Percentiles rank a stretch among this genome's conserved stretches.
phyloP scores from a whole-genome alignment of 1,140 invertebrate species.

The Drosophila albomicans region DNA sequence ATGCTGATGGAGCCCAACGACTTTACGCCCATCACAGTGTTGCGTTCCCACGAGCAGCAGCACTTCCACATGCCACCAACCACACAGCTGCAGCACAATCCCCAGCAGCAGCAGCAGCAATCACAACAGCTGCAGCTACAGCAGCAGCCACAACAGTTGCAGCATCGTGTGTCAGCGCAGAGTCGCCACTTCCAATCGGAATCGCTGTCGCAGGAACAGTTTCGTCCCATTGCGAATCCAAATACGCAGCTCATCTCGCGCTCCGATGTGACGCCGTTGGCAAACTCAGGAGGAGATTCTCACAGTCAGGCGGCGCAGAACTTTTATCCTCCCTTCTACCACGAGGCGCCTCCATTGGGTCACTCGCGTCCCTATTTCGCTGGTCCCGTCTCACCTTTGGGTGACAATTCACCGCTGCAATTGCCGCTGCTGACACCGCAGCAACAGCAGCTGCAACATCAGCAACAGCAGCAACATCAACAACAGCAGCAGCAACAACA shows the following conservation, averaged over 20 bases:
- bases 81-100: conserved; percentile 59
- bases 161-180: conserved; percentile 29
- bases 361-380: conserved; percentile 81
- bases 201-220: conserved; percentile 58
- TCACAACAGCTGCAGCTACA: conserved; percentile 5
- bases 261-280: conserved; percentile 38
- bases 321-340: conserved; percentile 82
- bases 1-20: conserved; percentile 84
- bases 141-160: conserved; percentile 24
- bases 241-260: conserved; percentile 51
- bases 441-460: conserved; percentile 40
- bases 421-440: conserved; percentile 50
- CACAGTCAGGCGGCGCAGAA: conserved; percentile 82
- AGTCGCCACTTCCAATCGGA: conserved; percentile 48
- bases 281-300: conserved; percentile 50
- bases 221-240: conserved; percentile 65
- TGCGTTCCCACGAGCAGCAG: conserved; percentile 78
- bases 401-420: conserved; percentile 50
- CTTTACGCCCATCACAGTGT: conserved; percentile 73
- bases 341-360: conserved; percentile 80
- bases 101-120: conserved; percentile 25
- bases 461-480: conserved; percentile 19
- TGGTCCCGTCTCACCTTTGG: conserved; percentile 24
- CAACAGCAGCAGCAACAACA: conserved; percentile 53
- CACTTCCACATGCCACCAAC: conserved; percentile 74